Percentiles rank a stretch among this genome's conserved stretches.
phyloP scores from a whole-genome alignment of 2,888 invertebrate species.

The Xylophagus ater region DNA sequence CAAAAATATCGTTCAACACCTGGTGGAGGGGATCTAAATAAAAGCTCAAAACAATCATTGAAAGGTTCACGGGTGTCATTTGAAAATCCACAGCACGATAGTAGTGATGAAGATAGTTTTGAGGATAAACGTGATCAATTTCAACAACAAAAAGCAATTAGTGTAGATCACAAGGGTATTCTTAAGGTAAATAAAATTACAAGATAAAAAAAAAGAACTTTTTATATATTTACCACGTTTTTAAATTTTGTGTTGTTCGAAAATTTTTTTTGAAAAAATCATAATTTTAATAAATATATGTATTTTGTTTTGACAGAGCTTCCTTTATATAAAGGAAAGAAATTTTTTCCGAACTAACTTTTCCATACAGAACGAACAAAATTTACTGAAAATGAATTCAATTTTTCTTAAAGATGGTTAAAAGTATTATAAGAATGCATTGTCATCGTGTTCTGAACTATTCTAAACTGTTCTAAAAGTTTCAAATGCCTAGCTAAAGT shows the following conservation, averaged over 20 bases:
- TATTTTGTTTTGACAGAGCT: too few relatives aligned
- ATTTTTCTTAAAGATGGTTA: too few relatives aligned
- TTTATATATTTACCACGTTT: not conserved
- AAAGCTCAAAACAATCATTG: conserved; percentile 23
- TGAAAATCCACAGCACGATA: conserved; percentile 27
- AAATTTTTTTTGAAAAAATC: not conserved
- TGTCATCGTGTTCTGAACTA: too few relatives aligned
- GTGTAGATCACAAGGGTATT: conserved; percentile 39
- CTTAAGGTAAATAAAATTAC: conserved; percentile 26
- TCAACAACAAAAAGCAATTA: conserved; percentile 38
- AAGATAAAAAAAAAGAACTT: not conserved
- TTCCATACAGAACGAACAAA: too few relatives aligned
- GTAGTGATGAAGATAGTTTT: conserved; percentile 39
- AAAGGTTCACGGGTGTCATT: conserved; percentile 39
- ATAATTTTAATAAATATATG: not conserved
- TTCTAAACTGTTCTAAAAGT: too few relatives aligned
- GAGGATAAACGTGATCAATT: conserved; percentile 36
- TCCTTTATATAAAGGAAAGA: too few relatives aligned
- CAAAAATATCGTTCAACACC: not conserved
- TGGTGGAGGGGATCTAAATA: conserved; percentile 16
- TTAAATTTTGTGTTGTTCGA: not conserved
- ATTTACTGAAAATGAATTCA: too few relatives aligned
- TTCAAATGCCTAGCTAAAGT: too few relatives aligned
- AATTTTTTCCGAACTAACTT: too few relatives aligned
- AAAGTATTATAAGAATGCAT: too few relatives aligned